Conservation (phyloP, 1,140 invertebrate genomes). For the Drosophila orosa region DNA sequence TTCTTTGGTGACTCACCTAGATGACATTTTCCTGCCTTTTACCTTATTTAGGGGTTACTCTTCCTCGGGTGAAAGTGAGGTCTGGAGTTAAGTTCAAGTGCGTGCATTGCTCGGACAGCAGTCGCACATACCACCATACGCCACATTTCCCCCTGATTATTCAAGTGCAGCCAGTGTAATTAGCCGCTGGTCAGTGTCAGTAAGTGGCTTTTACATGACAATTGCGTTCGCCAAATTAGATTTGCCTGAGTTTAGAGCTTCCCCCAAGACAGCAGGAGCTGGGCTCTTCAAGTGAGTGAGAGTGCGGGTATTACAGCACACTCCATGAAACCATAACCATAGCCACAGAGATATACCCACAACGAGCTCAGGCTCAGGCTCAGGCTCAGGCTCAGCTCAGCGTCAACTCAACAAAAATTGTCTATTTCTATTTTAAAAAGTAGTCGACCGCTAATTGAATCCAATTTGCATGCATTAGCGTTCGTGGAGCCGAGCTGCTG, state of each 20-base stretch:
- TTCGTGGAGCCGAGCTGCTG: conserved; percentile 21
- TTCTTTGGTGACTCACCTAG: conserved; percentile 4
- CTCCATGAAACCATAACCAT: conserved; percentile 4
- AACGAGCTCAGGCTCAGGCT: background rate
- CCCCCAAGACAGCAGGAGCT: background rate
- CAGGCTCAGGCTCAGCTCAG: conserved; percentile 1
- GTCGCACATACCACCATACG: background rate
- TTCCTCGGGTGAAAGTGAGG: background rate
- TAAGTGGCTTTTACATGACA: conserved; percentile 52
- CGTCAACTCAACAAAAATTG: conserved; percentile 26
- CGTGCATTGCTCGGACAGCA: conserved; percentile 29
- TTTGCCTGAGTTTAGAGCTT: conserved; percentile 22
- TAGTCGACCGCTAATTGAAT: conserved; percentile 52
- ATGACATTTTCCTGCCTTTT: background rate
- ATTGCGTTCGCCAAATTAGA: conserved; percentile 41
- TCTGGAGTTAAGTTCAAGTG: conserved; percentile 41
- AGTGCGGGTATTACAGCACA: conserved; percentile 37
- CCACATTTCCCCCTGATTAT: background rate
- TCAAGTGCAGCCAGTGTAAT: conserved; percentile 45
- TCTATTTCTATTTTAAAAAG: conserved; percentile 54
- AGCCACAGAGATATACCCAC: background rate
- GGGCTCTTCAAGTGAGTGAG: conserved; percentile 4
- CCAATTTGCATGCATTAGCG: conserved; percentile 54
- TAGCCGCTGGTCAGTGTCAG: conserved; percentile 44
- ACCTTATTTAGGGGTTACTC: background rate